Base-by-base conservation (phyloP, 1,140 invertebrate genomes). In the Penaeus vannamei region DNA sequence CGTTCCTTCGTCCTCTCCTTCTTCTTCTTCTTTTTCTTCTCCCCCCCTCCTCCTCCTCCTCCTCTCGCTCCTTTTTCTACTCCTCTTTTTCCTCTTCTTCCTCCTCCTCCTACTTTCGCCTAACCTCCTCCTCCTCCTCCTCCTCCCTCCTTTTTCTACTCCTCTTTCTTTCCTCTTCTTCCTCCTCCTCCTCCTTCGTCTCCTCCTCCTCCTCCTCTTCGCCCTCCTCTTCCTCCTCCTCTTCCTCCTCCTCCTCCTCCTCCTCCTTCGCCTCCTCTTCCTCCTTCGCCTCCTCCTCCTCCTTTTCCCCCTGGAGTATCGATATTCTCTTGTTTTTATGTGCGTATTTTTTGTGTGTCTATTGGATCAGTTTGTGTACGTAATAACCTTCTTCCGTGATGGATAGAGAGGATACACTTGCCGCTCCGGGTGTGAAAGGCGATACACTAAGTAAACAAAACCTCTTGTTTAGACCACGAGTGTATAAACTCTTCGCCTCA, bases 401-500 rank as follows among this genome's bases (percentile, higher is more conserved):
- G 53, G 53, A 53, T 53, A 2, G 53, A 12, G 12, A 53, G 10
- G 14, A 2, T 72, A 8, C 66, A 26, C 66, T 72, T 72, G 22
- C 10, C 32, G 66, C 66, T 72, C 14, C 10, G 53, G 53, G 53
- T 53, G 53, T 53, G 53, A 53, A 53, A 53, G 53, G 53, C 10
- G 53, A 53, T 53, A 53, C 53, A 1, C 0, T 14, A 17, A 17
- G 53, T 53, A 53, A 53, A 53, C 53, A 53, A 53, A 53, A 53
- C 53, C 53, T 17, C 53, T 53, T 86, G 85, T 86, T 86, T 86
- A 80, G 85, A 86, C 85, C 85, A 22, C 85, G 76, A 86, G 26
- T 86, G 85, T 86, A 86, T 86, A 86, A 86, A 86, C 85, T 59
- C 53, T 14, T 32, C n/a, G 79, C 60, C 36, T 61, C 61, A 84